Evolutionary conservation across 2,797 vertebrate species (phyloP), one percentile per base, ranked within the genome.

Genomic region (Mastacembelus armatus): DNA sequence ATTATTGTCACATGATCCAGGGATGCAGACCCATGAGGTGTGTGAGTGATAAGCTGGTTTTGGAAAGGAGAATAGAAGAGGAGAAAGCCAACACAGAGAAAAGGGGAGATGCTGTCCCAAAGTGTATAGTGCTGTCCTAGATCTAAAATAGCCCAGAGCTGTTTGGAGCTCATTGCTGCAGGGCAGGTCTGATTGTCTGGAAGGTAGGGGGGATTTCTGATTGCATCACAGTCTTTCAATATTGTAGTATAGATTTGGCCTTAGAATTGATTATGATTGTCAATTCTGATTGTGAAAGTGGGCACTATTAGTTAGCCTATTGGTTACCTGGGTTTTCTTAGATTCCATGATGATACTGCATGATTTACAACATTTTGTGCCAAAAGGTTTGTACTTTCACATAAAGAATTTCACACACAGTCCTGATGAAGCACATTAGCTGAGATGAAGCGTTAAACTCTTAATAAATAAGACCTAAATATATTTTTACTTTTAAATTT

Each of bases 111-210:
- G 51, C 58, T 80, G 77, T 84, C 85, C 79, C 81, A 69, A 77
- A 71, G 85, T 66, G 86, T 68, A 74, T 58, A 60, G 59, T 59
- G 48, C 83, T 88, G 91, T 83, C 91, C 90, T 87, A 88, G 76
- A 91, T 91, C 81, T 78, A 82, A 91, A 92, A 91, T 91, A 91
- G 80, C 90, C 83, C 58, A 40, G 57, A 71, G 85, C 76, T 51
- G 81, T 66, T 62, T 29, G 72, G 69, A 78, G 72, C 68, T 43
- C 30, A 16, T 71, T 52, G 70, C 81, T 88, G 44, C 60, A 61
- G 84, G 83, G 72, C 74, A 84, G 72, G 67, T 80, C 69, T 81
- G 75, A 85, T 78, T 78, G 66, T 81, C 57, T 71, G 22, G 26
- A 61, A 51, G 51, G 50, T 18, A 14, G 14, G 33, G 27, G 50